Base-by-base conservation (phyloP, 2,113 vertebrate genomes). In the Lepus europaeus region DNA sequence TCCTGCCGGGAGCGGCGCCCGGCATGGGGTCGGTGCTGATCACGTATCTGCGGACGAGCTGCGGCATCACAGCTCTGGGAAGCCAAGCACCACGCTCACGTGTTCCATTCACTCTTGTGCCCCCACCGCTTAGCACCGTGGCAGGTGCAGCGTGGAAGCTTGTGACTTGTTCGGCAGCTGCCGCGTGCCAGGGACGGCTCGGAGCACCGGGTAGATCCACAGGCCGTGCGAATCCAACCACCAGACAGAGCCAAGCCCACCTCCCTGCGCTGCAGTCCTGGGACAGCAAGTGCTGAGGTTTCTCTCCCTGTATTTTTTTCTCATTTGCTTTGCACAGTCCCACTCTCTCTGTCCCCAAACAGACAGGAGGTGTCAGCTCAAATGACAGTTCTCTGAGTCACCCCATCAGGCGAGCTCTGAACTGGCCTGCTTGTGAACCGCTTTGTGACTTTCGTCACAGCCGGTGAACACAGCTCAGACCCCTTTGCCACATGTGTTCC, bases 61-160 rank as follows among this genome's bases (percentile, higher is more conserved):
- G 39, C 53, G 17, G 0, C 66, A 5, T 59, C 5, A 8, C 1
- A 70, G n/a, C 45, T 69, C 33, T 5, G 49, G 2, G 68, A 73
- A 53, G 53, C 31, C 61, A 12, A 19, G 70, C 13, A n/a, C 11
- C 3, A 1, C 0, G 1, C 10, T 36, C 23, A 1, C 2, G 10
- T 36, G 5, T 7, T 45, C 63, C 45, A 25, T 51, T 22, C 25
- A 5, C 59, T 23, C 1, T 9, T 10, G 5, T n/a, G 11, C 59
- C 53, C 19, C 68, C 8, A 6, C 33, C 1, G 6, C 11, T 27
- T 49, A 22, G 45, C 61, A 23, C 51, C 11, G 4, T 6, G 0
- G 9, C 23, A 36, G 69, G 27, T 31, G 29, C 4, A 4, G 4
- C 61, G 19, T 0, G 63, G 82, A 66, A 64, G 45, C 25, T 69